A percentile compares a stretch with the other conserved stretches of the same genome.
Conservation (phyloP, 2,113 vertebrate species). For the Motacilla tschutschensis region DNA sequence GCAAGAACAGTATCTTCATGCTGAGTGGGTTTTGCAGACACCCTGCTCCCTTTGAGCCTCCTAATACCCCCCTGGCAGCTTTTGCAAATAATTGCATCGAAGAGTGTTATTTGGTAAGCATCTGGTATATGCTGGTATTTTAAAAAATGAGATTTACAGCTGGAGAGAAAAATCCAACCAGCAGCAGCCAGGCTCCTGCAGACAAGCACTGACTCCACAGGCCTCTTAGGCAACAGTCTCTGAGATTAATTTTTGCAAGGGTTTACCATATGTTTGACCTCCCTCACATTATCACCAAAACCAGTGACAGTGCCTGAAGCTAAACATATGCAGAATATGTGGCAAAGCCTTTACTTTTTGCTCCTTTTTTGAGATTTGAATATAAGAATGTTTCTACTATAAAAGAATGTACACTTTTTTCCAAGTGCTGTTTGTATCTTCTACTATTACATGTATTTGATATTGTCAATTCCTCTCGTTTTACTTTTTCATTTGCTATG, state of each 20-base stretch:
- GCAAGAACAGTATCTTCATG: neutral
- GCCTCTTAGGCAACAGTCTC: neutral
- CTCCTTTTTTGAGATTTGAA: neutral
- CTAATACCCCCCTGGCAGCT: neutral
- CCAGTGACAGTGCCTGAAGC: neutral
- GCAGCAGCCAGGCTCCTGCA: slow-evolving; percentile 27
- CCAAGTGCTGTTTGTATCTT: neutral
- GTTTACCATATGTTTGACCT: slow-evolving; percentile 1
- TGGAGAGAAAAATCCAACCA: neutral
- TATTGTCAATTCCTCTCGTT: neutral
- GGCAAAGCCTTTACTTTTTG: neutral
- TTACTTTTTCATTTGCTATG: neutral
- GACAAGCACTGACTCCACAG: slow-evolving; percentile 6
- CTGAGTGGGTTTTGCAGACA: slow-evolving; percentile 17
- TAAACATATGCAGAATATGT: neutral
- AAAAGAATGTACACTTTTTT: neutral
- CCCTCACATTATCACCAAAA: neutral
- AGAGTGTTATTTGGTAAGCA: neutral
- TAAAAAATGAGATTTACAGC: slow-evolving; percentile 48
- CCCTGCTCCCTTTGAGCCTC: neutral
- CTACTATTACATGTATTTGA: neutral
- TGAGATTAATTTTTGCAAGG: neutral
- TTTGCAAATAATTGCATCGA: neutral
- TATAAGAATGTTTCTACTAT: neutral
- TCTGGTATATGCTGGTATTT: neutral